A percentile compares a stretch with the other conserved stretches of the same genome.
phyloP scores from a whole-genome alignment of 2,797 vertebrate species.

The Neosalanx taihuensis region DNA sequence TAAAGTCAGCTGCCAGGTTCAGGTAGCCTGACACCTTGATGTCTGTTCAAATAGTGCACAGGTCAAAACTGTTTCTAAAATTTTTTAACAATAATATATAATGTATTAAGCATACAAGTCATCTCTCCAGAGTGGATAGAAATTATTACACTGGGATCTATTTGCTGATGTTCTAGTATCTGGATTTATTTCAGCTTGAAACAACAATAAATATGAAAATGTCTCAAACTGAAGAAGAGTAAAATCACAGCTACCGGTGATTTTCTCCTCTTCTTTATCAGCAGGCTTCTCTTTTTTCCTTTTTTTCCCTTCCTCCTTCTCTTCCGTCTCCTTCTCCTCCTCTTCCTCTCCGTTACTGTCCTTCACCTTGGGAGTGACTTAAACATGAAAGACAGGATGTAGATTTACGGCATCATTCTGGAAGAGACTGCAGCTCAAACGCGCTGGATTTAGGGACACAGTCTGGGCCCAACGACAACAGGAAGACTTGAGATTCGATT shows the following conservation, averaged over 20 bases:
- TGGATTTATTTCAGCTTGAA: background rate
- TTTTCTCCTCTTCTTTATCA: slow-evolving; percentile 50
- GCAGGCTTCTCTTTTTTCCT: slow-evolving; percentile 34
- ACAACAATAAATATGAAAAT: background rate
- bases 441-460: background rate
- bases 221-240: too few relatives aligned
- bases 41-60: slow-evolving; percentile 57
- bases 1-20: slow-evolving; percentile 90
- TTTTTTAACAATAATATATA: too few relatives aligned
- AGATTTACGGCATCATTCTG: background rate
- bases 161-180: too few relatives aligned
- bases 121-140: too few relatives aligned
- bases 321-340: slow-evolving; percentile 40
- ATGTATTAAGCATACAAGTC: too few relatives aligned
- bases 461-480: background rate
- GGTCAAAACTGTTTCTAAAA: too few relatives aligned
- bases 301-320: slow-evolving; percentile 43
- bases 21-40: slow-evolving; percentile 89
- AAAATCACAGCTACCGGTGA: slow-evolving; percentile 49
- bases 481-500: background rate
- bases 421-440: background rate
- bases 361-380: slow-evolving; percentile 66
- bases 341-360: slow-evolving; percentile 70
- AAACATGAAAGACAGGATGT: background rate
- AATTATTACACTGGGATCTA: too few relatives aligned